These are phyloP conservation scores for Archocentrus centrarchus DNA, from an alignment of 2,113 vertebrate species.

Conservation along the genomic window DNA sequence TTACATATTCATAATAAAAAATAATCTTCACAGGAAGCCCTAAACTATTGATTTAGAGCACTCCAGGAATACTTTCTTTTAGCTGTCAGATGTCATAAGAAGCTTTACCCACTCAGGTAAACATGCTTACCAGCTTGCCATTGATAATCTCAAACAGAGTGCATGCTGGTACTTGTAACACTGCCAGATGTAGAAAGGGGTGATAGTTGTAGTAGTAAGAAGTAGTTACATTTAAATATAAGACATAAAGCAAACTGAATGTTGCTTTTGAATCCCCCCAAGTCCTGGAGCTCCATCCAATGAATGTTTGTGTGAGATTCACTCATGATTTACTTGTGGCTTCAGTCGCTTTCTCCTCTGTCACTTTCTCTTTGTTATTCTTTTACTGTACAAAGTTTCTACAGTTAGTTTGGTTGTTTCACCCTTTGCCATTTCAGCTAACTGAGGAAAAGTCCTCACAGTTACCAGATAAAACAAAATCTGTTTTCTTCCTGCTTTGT, in stretches of 20 bases:
- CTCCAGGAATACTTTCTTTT: neutral
- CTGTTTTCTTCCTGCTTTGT: neutral
- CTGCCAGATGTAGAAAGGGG: neutral
- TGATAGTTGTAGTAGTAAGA: neutral
- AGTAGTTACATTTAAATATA: neutral
- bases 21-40: neutral
- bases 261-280: neutral
- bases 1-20: neutral
- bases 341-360: neutral
- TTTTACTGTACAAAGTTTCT: neutral
- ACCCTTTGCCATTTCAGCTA: neutral
- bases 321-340: neutral
- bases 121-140: slow-evolving; percentile 9
- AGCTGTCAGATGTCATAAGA: slow-evolving; percentile 26
- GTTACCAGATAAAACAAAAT: neutral
- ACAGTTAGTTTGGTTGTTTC: neutral
- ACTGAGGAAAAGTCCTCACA: neutral
- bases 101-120: slow-evolving; percentile 24
- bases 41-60: neutral
- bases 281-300: no score
- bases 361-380: neutral
- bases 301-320: neutral
- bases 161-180: slow-evolving; percentile 31
- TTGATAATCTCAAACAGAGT: slow-evolving; percentile 31
- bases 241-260: neutral